phyloP scores from a whole-genome alignment of 2,113 vertebrate species.

The Xenotilapia longispinis region DNA sequence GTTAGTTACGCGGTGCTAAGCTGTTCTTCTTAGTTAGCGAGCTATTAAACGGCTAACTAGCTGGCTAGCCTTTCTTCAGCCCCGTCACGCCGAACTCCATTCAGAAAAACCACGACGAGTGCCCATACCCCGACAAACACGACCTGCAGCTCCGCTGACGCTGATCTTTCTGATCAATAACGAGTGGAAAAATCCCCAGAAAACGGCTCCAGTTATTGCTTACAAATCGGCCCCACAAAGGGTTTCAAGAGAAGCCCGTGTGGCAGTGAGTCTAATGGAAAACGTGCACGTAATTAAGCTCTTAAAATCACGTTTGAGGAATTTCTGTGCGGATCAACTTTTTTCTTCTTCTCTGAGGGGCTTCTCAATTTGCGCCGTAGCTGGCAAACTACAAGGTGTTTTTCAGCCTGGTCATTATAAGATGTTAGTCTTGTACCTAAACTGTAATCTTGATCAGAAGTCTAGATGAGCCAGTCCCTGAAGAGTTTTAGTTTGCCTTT shows the following conservation, averaged over 20 bases:
- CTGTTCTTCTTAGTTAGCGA: neutral
- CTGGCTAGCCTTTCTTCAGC: conserved; percentile 27
- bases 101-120: neutral
- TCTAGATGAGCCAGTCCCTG: neutral
- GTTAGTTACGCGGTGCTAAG: neutral
- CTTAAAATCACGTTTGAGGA: neutral
- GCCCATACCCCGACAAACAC: neutral
- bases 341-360: neutral
- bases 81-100: neutral
- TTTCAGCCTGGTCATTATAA: neutral
- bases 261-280: neutral
- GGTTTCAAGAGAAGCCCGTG: neutral
- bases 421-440: neutral
- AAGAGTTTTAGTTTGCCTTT: neutral
- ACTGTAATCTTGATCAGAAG: neutral
- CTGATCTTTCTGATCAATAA: neutral
- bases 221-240: neutral
- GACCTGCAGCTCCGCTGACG: too few relatives aligned
- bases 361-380: neutral
- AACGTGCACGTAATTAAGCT: neutral
- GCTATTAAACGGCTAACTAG: conserved; percentile 16
- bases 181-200: neutral
- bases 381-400: neutral
- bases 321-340: neutral
- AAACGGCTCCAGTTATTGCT: neutral